phyloP scores from a whole-genome alignment of 53 echinoderm and acorn worm genomes.

The Hippasteria phrygiana region DNA sequence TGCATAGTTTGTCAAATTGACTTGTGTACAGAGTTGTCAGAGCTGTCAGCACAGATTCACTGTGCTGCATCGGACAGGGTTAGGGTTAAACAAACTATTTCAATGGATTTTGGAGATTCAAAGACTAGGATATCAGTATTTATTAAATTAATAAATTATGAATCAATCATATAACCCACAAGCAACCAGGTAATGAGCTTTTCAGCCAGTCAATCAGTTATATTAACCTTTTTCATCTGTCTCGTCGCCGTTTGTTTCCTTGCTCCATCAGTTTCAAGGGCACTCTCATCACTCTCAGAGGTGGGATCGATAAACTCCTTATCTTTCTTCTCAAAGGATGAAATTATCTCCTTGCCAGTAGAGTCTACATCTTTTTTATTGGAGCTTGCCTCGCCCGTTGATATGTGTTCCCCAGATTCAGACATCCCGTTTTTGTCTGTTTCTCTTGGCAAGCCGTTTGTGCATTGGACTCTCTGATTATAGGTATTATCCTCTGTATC shows the following conservation, averaged over 20 bases:
- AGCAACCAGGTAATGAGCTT: too few species aligned
- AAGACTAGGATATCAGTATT: not conserved
- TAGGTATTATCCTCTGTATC: not conserved
- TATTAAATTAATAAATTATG: not conserved
- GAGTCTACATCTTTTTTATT: not conserved
- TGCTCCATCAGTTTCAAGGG: not conserved
- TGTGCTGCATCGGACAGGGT: too few species aligned
- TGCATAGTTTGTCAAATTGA: too few species aligned
- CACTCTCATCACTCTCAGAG: slow-evolving; percentile 38
- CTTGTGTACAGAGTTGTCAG: too few species aligned
- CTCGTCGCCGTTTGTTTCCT: not conserved
- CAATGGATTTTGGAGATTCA: too few species aligned
- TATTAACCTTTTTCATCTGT: not conserved
- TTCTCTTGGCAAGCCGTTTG: not conserved
- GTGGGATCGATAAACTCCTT: slow-evolving; percentile 10
- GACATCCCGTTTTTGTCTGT: too few species aligned
- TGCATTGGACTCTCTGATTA: not conserved
- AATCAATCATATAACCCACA: not conserved
- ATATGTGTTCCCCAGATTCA: not conserved
- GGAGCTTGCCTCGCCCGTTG: not conserved
- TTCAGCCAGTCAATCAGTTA: not conserved
- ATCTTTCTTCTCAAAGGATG: not conserved
- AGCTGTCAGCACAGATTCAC: too few species aligned
- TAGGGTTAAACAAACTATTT: too few species aligned
- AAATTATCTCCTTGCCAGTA: not conserved